These are phyloP conservation scores for Idaea aversata DNA, from an alignment of 2,888 invertebrate species.

Conservation along the genomic window DNA sequence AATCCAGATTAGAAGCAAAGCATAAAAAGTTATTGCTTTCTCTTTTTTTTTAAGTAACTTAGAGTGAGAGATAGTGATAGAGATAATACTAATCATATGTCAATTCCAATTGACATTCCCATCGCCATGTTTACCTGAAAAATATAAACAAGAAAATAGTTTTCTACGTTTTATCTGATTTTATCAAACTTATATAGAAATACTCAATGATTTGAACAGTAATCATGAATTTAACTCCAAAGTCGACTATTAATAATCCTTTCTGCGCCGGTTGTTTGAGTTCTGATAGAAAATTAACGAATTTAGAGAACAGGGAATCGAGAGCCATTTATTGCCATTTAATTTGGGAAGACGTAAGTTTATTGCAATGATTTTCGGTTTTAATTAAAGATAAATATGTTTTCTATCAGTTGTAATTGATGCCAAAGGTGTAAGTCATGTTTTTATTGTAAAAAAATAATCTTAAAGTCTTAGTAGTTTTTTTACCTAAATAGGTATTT, in stretches of 20 bases:
- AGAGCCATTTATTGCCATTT: constrained; percentile 1
- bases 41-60: too few relatives aligned
- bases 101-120: too few relatives aligned
- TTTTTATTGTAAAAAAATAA: background rate
- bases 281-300: background rate
- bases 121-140: too few relatives aligned
- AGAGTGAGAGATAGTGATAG: too few relatives aligned
- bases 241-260: background rate
- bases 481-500: too few relatives aligned
- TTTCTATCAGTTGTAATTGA: background rate
- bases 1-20: too few relatives aligned
- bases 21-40: too few relatives aligned
- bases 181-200: background rate
- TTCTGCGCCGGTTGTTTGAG: background rate
- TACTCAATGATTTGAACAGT: background rate
- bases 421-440: background rate
- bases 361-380: background rate
- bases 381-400: background rate
- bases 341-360: background rate
- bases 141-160: too few relatives aligned
- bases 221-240: background rate
- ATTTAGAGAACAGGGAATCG: background rate
- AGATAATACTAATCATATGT: too few relatives aligned
- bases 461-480: background rate
- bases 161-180: too few relatives aligned